These are phyloP conservation scores for Hedya salicella DNA, from an alignment of 2,888 invertebrate genomes.

Conservation along the genomic window DNA sequence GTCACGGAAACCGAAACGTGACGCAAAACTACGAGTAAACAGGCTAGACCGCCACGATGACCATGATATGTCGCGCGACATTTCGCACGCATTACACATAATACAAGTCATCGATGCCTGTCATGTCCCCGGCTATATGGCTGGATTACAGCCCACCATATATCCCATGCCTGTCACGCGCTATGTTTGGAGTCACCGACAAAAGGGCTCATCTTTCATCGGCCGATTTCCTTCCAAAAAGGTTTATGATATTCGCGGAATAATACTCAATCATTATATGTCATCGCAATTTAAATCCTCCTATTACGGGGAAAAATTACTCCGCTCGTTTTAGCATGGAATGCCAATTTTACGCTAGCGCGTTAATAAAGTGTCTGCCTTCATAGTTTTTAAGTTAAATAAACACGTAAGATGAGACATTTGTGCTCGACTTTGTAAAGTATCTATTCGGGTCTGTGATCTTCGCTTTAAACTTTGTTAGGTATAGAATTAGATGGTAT, in stretches of 20 bases:
- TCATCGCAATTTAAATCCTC: slow-evolving; percentile 41
- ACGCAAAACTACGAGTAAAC: neutral
- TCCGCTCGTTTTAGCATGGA: slow-evolving; percentile 7
- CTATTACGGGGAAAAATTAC: slow-evolving; percentile 40
- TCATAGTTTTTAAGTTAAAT: neutral
- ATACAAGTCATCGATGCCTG: slow-evolving; percentile 50
- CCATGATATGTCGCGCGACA: slow-evolving; percentile 24
- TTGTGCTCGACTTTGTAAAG: no score
- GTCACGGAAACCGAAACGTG: slow-evolving; percentile 20
- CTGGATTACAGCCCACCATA: slow-evolving; percentile 57
- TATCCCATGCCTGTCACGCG: slow-evolving; percentile 67
- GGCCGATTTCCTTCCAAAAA: slow-evolving; percentile 65
- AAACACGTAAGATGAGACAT: neutral
- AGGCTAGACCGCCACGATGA: slow-evolving; percentile 15
- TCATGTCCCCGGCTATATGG: slow-evolving; percentile 57
- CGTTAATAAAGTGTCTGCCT: neutral
- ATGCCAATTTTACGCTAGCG: neutral
- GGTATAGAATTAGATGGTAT: no score
- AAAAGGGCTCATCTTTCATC: slow-evolving; percentile 69
- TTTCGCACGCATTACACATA: slow-evolving; percentile 33
- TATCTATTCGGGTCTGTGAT: no score
- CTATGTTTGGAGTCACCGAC: slow-evolving; percentile 64
- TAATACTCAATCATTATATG: slow-evolving; percentile 65
- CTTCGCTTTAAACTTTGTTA: no score
- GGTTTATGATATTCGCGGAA: slow-evolving; percentile 62